Conservation (phyloP, 1,140 invertebrate genomes). For the Thrips palmi region DNA sequence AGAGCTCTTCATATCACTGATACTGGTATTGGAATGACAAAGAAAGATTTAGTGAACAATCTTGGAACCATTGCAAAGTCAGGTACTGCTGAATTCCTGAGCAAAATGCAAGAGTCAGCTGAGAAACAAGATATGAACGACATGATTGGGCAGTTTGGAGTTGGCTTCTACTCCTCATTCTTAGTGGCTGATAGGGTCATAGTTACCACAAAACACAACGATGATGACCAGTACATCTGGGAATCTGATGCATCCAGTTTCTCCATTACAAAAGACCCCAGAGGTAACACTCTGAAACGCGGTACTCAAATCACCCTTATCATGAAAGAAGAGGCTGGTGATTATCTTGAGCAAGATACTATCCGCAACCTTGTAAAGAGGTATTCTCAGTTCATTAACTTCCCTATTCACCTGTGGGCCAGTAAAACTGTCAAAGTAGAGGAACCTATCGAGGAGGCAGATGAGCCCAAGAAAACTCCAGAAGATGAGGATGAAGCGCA, state of each 20-base stretch:
- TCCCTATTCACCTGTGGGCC: slow-evolving; percentile 92
- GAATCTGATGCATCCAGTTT: slow-evolving; percentile 86
- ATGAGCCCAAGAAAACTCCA: slow-evolving; percentile 18
- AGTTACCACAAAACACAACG: slow-evolving; percentile 91
- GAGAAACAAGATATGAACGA: slow-evolving; percentile 51
- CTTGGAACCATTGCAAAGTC: slow-evolving; percentile 99
- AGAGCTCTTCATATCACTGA: slow-evolving; percentile 89
- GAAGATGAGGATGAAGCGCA: slow-evolving; percentile 22
- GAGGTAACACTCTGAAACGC: slow-evolving; percentile 74
- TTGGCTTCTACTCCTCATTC: slow-evolving; percentile 96
- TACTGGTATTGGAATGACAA: slow-evolving; percentile 97
- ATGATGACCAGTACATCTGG: slow-evolving; percentile 95
- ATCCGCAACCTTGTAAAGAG: slow-evolving; percentile 84
- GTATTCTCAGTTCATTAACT: slow-evolving; percentile 99
- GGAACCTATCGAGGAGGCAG: slow-evolving; percentile 41
- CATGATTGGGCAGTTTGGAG: slow-evolving; percentile 92
- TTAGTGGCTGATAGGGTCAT: slow-evolving; percentile 78
- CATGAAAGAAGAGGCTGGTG: slow-evolving; percentile 91
- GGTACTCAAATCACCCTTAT: slow-evolving; percentile 61
- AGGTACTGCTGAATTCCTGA: slow-evolving; percentile 93
- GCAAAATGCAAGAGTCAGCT: slow-evolving; percentile 65
- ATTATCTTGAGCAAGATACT: slow-evolving; percentile 86
- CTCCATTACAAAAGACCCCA: slow-evolving; percentile 80
- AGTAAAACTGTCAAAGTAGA: slow-evolving; percentile 80
- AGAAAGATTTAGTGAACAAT: slow-evolving; percentile 85